These are phyloP conservation scores for Trachops cirrhosus DNA, from an alignment of 2,797 vertebrate species.

Conservation along the genomic window DNA sequence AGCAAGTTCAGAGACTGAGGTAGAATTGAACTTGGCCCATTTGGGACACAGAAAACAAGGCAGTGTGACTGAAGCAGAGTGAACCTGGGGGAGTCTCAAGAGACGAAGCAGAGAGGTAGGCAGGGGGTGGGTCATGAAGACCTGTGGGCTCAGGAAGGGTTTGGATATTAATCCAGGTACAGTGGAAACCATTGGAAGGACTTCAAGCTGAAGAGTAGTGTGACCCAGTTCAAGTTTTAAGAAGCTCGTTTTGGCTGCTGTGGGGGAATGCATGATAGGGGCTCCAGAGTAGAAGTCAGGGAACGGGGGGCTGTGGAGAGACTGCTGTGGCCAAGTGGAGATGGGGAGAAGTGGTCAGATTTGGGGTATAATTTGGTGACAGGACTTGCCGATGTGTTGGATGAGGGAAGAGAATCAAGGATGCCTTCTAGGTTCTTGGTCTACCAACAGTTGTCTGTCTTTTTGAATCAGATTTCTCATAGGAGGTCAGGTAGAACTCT, in stretches of 20 bases:
- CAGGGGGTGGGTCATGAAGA: background rate
- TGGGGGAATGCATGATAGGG: background rate
- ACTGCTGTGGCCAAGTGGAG: background rate
- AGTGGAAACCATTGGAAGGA: background rate
- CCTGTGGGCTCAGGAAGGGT: background rate
- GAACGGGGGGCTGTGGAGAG: background rate
- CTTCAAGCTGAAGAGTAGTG: background rate
- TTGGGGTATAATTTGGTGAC: background rate
- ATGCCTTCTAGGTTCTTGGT: background rate
- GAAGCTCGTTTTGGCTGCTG: background rate
- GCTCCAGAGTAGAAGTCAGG: background rate
- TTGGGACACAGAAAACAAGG: background rate
- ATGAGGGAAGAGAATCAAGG: background rate
- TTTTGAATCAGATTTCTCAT: constrained; percentile 18
- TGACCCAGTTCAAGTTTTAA: background rate
- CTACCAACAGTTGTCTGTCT: background rate
- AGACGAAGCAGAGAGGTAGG: background rate
- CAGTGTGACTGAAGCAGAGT: background rate
- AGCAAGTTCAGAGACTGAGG: background rate
- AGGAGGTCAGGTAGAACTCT: background rate
- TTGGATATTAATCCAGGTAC: background rate
- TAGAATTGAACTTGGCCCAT: background rate
- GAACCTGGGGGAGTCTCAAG: accelerated
- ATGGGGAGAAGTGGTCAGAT: background rate
- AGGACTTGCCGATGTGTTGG: background rate